A percentile compares a stretch with the other conserved stretches of the same genome.
Evolutionary conservation across 2,888 invertebrate genomes (phyloP).

Genomic region (Plagodis pulveraria): DNA sequence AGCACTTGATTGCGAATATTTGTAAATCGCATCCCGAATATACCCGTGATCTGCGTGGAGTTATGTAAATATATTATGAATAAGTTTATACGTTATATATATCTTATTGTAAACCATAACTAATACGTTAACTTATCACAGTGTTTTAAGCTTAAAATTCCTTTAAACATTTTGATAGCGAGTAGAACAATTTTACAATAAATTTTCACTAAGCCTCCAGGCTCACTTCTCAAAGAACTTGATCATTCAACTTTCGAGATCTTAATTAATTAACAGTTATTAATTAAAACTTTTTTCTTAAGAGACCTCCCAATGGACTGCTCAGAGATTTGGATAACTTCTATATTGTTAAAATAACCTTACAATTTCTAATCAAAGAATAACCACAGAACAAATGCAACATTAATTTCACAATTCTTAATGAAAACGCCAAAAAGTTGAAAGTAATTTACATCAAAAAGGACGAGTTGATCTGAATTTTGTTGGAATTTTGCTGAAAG

Average conservation of each 20-base stretch:
- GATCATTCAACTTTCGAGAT: not conserved
- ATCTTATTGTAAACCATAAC: no score
- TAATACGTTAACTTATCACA: no score
- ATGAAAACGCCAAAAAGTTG: constrained; percentile 65
- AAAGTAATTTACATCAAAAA: constrained; percentile 69
- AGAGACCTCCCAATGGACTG: not conserved
- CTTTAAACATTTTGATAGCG: no score
- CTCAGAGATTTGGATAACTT: constrained; percentile 3
- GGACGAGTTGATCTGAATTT: constrained; percentile 48
- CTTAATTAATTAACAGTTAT: constrained; percentile 15
- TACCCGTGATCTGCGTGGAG: no score
- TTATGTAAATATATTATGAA: no score
- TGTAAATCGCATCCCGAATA: no score
- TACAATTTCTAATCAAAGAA: constrained; percentile 18
- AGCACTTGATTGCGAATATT: no score
- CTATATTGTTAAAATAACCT: constrained; percentile 5
- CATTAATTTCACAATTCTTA: constrained; percentile 61
- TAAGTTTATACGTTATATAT: no score
- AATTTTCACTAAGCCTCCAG: no score
- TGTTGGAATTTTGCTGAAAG: constrained; percentile 53
- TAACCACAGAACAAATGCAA: constrained; percentile 45
- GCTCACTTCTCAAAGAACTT: no score
- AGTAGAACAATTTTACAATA: no score
- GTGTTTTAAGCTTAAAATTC: no score
- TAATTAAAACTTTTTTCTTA: constrained; percentile 16